Evolutionary conservation across 2,888 invertebrate species (phyloP).

Genomic region (Drosophila maculinotata): DNA sequence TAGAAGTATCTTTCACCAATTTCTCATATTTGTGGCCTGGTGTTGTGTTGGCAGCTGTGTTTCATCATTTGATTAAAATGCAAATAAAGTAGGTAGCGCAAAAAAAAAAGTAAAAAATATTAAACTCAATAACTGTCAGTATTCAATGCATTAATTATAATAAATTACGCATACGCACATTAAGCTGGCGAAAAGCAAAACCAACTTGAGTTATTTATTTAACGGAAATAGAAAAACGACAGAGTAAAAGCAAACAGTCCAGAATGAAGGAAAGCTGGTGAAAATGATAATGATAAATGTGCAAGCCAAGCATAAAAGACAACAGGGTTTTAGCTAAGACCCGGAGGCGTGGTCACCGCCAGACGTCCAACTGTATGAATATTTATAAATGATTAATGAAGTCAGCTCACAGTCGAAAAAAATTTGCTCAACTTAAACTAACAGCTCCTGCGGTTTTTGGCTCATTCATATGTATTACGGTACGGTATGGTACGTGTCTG

Average conservation of each 20-base stretch:
- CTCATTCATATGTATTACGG: constrained; percentile 13
- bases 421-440: constrained; percentile 24
- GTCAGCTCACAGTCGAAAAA: constrained; percentile 23
- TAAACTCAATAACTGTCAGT: constrained; percentile 72
- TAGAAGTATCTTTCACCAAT: constrained; percentile 29
- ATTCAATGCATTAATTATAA: constrained; percentile 70
- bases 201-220: constrained; percentile 28
- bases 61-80: constrained; percentile 63
- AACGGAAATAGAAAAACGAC: constrained; percentile 62
- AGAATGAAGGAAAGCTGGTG: constrained; percentile 41
- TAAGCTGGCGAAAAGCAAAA: constrained; percentile 24
- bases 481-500: constrained; percentile 12
- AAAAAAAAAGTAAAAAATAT: constrained; percentile 32
- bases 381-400: constrained; percentile 76
- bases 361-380: constrained; percentile 53
- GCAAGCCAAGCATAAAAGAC: constrained; percentile 18
- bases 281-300: constrained; percentile 77
- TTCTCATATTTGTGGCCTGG: constrained; percentile 29
- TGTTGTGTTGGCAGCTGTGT: constrained; percentile 48
- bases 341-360: constrained; percentile 20
- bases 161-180: constrained; percentile 62
- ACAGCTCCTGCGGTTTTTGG: constrained; percentile 23
- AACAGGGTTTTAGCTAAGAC: constrained; percentile 12
- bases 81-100: constrained; percentile 36
- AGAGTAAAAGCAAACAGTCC: constrained; percentile 18